Conservation (phyloP, 1,140 invertebrate species). For the Drosophila kepulauana region DNA sequence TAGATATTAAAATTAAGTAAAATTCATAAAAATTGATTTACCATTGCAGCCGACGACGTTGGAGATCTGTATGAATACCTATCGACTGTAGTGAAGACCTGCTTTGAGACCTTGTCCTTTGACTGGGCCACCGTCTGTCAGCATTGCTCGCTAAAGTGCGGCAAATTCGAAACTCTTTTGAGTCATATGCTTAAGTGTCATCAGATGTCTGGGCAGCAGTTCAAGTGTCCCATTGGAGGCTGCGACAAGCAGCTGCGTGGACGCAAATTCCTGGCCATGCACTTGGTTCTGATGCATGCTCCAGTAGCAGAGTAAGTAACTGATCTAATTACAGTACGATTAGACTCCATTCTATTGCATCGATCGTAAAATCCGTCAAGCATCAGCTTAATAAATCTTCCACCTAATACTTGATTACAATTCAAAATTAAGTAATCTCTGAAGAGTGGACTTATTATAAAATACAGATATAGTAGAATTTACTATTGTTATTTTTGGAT, state of each 20-base stretch:
- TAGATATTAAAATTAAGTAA: background rate
- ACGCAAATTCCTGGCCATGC: constrained; percentile 58
- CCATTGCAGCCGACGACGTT: constrained; percentile 53
- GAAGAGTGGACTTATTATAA: too few relatives aligned
- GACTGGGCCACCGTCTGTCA: constrained; percentile 57
- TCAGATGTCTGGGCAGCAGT: constrained; percentile 29
- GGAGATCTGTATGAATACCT: constrained; percentile 64
- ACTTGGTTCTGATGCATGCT: constrained; percentile 70
- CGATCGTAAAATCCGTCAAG: too few relatives aligned
- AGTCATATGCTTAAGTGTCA: constrained; percentile 47
- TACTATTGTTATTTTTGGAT: too few relatives aligned
- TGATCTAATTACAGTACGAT: background rate
- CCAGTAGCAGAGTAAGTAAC: constrained; percentile 66
- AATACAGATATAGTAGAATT: too few relatives aligned
- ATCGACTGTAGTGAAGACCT: constrained; percentile 60
- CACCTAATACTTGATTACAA: too few relatives aligned
- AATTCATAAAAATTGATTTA: background rate
- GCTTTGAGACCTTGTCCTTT: constrained; percentile 68
- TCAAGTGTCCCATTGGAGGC: constrained; percentile 58
- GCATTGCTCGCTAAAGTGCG: constrained; percentile 57
- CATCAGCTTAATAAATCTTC: too few relatives aligned
- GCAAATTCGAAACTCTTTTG: constrained; percentile 55
- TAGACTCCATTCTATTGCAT: background rate
- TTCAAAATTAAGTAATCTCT: too few relatives aligned
- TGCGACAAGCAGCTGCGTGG: constrained; percentile 48